A percentile compares a stretch with the other conserved stretches of the same genome.
These are phyloP conservation scores for Drosophila guanche DNA, from an alignment of 1,140 invertebrate genomes.

Conservation along the genomic window DNA sequence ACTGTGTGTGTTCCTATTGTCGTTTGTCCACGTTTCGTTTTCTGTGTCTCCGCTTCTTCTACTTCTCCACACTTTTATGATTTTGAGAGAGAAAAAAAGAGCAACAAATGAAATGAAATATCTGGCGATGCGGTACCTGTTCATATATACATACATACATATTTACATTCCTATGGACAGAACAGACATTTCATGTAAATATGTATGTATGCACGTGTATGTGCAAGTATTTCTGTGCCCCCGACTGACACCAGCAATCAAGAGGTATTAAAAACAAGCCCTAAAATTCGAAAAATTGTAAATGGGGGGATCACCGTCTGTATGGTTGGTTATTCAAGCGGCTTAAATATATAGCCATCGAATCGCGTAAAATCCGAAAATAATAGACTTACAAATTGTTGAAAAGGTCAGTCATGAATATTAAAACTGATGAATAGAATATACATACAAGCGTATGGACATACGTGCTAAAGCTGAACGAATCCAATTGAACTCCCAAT, in stretches of 20 bases:
- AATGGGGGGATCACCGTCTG: constrained; percentile 25
- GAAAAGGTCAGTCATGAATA: too few species aligned
- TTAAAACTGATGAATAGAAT: too few species aligned
- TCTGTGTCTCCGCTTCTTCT: too few species aligned
- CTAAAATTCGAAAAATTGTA: constrained; percentile 20
- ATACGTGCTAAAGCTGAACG: too few species aligned
- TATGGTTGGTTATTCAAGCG: constrained; percentile 1
- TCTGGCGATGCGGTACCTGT: neutral
- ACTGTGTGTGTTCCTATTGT: too few species aligned
- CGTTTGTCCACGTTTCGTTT: too few species aligned
- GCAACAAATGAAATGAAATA: too few species aligned
- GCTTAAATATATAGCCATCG: constrained; percentile 8
- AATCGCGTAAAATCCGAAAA: neutral
- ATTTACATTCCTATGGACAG: constrained; percentile 65
- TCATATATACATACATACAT: constrained; percentile 26
- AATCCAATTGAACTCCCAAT: too few species aligned
- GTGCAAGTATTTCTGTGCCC: constrained; percentile 30
- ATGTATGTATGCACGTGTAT: constrained; percentile 68
- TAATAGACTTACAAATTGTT: constrained; percentile 13
- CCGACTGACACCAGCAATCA: constrained; percentile 17
- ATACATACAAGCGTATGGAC: too few species aligned
- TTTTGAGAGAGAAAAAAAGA: too few species aligned
- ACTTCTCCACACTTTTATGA: too few species aligned
- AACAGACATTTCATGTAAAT: constrained; percentile 58
- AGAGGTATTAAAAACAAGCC: constrained; percentile 38